Percentiles rank a stretch among this genome's conserved stretches.
Evolutionary conservation across 2,888 invertebrate genomes (phyloP).

Genomic region (Lasioglossum pauxillum): DNA sequence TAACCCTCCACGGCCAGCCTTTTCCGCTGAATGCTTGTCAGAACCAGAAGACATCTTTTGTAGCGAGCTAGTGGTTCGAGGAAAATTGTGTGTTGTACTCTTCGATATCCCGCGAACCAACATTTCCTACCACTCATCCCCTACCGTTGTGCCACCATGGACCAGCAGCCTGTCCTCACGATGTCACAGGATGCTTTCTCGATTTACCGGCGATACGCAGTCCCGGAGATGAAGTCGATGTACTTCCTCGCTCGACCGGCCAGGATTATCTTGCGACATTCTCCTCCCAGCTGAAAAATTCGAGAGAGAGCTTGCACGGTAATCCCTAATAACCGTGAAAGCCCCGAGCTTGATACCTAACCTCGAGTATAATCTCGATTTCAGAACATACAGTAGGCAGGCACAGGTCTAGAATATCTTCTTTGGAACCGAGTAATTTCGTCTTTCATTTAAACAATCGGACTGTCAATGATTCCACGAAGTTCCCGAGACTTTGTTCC

Average conservation of each 20-base stretch:
- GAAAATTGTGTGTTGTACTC: conserved; percentile 82
- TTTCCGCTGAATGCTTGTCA: conserved; percentile 82
- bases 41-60: conserved; percentile 81
- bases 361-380: neutral
- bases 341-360: too few species aligned
- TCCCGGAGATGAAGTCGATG: conserved; percentile 14
- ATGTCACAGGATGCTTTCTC: conserved; percentile 28
- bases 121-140: conserved; percentile 56
- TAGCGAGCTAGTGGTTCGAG: conserved; percentile 80
- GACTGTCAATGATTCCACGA: neutral
- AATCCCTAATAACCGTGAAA: neutral
- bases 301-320: neutral
- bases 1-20: conserved; percentile 63
- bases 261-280: neutral
- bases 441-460: neutral
- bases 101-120: conserved; percentile 80
- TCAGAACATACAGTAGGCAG: neutral
- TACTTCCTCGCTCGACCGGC: neutral
- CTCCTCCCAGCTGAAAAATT: neutral
- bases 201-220: conserved; percentile 37
- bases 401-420: neutral
- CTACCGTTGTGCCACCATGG: conserved; percentile 15
- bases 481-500: neutral
- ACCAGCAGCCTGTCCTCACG: conserved; percentile 16
- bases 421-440: too few species aligned